A percentile compares a stretch with the other conserved stretches of the same genome.
These are phyloP conservation scores for Drosophila suzukii DNA, from an alignment of 1,140 invertebrate species.

Conservation along the genomic window DNA sequence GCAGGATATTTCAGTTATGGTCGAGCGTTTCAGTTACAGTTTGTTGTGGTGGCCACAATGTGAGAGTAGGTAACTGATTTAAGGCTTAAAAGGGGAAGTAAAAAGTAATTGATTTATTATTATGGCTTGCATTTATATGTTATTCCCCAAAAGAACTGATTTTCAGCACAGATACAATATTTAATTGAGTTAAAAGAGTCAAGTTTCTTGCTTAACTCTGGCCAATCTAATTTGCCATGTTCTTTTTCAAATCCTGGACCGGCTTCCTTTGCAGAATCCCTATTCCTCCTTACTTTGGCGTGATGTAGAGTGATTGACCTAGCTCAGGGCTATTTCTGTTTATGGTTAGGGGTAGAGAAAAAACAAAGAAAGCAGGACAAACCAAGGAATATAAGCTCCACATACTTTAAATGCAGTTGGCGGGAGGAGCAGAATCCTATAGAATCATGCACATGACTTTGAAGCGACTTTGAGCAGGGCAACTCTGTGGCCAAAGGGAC, in stretches of 20 bases:
- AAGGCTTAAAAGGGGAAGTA: neutral
- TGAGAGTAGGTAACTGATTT: slow-evolving; percentile 30
- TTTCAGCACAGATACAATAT: slow-evolving; percentile 25
- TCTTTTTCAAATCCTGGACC: slow-evolving; percentile 8
- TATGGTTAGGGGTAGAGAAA: slow-evolving; percentile 6
- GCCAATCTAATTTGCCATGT: slow-evolving; percentile 38
- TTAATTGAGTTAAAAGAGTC: neutral
- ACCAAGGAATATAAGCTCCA: slow-evolving; percentile 24
- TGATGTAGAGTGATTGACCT: slow-evolving; percentile 67
- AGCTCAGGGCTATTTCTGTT: slow-evolving; percentile 50
- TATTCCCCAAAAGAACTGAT: neutral
- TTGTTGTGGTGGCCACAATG: slow-evolving; percentile 53
- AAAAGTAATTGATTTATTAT: neutral
- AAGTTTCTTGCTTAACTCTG: neutral
- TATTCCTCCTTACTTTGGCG: slow-evolving; percentile 17
- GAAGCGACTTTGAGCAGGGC: slow-evolving; percentile 67
- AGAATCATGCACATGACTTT: slow-evolving; percentile 77
- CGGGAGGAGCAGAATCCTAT: slow-evolving; percentile 37
- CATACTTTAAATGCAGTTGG: slow-evolving; percentile 75
- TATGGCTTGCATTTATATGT: neutral
- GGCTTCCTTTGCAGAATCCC: slow-evolving; percentile 4
- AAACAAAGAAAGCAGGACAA: slow-evolving; percentile 36
- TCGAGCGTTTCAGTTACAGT: slow-evolving; percentile 51
- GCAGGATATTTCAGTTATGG: slow-evolving; percentile 27
- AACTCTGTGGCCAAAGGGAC: neutral